A percentile compares a stretch with the other conserved stretches of the same genome.
Conservation (phyloP, 2,888 invertebrate species). For the Eupsilia transversa region DNA sequence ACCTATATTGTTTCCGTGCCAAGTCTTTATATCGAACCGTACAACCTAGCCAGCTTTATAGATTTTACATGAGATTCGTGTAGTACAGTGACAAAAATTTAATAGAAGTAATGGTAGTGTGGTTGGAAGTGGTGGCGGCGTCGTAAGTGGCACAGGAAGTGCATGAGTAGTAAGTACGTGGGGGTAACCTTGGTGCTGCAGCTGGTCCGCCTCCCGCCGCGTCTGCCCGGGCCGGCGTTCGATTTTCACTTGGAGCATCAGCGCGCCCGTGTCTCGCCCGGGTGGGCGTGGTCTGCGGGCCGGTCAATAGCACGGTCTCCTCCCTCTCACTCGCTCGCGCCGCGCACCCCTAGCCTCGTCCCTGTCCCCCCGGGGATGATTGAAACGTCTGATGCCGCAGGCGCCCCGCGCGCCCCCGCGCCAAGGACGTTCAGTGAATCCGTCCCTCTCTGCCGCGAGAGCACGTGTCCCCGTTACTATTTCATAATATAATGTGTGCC, state of each 20-base stretch:
- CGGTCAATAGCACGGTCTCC: conserved; percentile 90
- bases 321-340: conserved; percentile 80
- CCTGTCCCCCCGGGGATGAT: conserved; percentile 88
- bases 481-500: conserved; percentile 90
- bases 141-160: conserved; percentile 75
- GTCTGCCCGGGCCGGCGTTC: conserved; percentile 90
- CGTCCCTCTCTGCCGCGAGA: conserved; percentile 90
- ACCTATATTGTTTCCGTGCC: conserved; percentile 85
- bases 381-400: conserved; percentile 91
- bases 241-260: conserved; percentile 90
- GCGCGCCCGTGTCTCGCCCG: conserved; percentile 88
- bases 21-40: conserved; percentile 84
- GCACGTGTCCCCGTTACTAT: conserved; percentile 90
- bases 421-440: conserved; percentile 91
- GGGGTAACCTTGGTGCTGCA: conserved; percentile 87
- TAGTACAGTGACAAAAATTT: conserved; percentile 65
- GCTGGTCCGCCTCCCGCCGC: conserved; percentile 80
- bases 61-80: conserved; percentile 74
- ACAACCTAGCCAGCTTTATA: conserved; percentile 81
- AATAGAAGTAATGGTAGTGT: conserved; percentile 62
- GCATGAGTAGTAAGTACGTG: conserved; percentile 80
- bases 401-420: conserved; percentile 89
- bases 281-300: conserved; percentile 89
- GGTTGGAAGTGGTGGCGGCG: conserved; percentile 57
- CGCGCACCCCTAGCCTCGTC: conserved; percentile 73